phyloP scores from a whole-genome alignment of 2,888 invertebrate genomes.

The Timema podura region DNA sequence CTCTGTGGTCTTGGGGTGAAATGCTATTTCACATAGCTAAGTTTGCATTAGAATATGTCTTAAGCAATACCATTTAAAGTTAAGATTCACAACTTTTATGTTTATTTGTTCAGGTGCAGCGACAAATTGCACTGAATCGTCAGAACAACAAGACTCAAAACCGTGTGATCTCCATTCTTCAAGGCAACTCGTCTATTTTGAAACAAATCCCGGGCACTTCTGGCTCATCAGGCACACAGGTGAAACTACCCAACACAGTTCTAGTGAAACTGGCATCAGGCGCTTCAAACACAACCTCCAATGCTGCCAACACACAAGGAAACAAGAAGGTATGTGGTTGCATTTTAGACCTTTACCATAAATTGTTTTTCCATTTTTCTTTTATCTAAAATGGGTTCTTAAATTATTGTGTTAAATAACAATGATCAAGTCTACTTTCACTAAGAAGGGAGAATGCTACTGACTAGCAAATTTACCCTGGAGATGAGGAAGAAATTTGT shows the following conservation, averaged over 20 bases:
- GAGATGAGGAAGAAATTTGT: no score
- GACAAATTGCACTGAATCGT: constrained; percentile 70
- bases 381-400: no score
- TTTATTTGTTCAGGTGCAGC: constrained; percentile 52
- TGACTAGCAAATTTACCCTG: no score
- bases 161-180: constrained; percentile 66
- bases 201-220: constrained; percentile 38
- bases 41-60: no score
- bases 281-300: constrained; percentile 23
- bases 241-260: constrained; percentile 43
- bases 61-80: no score
- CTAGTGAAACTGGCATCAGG: constrained; percentile 43
- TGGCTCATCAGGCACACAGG: constrained; percentile 38
- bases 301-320: constrained; percentile 26
- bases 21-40: no score
- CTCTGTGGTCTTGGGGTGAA: no score
- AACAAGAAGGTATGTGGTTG: constrained; percentile 3
- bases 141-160: constrained; percentile 61
- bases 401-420: no score
- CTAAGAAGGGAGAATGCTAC: no score
- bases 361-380: background rate
- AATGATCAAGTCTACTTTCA: no score
- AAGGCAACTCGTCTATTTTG: constrained; percentile 54
- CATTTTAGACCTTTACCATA: background rate
- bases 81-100: no score